Base-by-base conservation (phyloP, 2,113 vertebrate genomes). In the Cairina moschata region DNA sequence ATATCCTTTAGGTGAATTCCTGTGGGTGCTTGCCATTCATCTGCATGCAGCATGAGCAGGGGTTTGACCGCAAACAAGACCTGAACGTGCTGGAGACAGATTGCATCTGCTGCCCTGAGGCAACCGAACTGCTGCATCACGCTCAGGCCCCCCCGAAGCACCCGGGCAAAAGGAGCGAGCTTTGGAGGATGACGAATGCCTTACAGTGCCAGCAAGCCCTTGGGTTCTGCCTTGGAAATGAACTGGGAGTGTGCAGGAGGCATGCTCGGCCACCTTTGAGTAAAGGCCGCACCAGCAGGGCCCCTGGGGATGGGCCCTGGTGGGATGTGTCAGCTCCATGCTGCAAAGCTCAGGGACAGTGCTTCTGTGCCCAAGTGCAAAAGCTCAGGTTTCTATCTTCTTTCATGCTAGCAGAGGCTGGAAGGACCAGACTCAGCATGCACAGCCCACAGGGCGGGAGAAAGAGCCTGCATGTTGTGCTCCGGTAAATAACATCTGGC, bases 1-100 rank as follows among this genome's bases (percentile, higher is more conserved):
- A 50, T 86, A 4, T 60, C 1, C 2, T 26, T 86, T 60, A 84
- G 67, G 80, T 62, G 76, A 69, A 86, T 88, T 95, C 92, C 83
- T 94, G 90, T 82, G 83, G 69, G 69, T 48, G 48, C 62, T 25
- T 82, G 93, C 66, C 60, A 71, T 88, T 74, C 55, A 50, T 76
- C 84, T 88, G 78, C 36, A 1, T 11, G 58, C 73, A 58, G 73
- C 76, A 90, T 2, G 29, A 95, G 90, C 88, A 16, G 69, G 86
- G 60, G 68, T 86, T 65, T 93, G 92, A 94, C 95, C 76, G 1
- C 93, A 92, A 96, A 83, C 83, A 72, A 86, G 93, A 93, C 56
- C 50, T 12, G 73, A 90, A 81, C 12, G 66, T 86, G 48, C 54
- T 9, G 50, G 21, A 62, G 83, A 90, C 73, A 95, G 91, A 95